Base-by-base conservation (phyloP, 2,113 vertebrate genomes). In the Candoia aspera region DNA sequence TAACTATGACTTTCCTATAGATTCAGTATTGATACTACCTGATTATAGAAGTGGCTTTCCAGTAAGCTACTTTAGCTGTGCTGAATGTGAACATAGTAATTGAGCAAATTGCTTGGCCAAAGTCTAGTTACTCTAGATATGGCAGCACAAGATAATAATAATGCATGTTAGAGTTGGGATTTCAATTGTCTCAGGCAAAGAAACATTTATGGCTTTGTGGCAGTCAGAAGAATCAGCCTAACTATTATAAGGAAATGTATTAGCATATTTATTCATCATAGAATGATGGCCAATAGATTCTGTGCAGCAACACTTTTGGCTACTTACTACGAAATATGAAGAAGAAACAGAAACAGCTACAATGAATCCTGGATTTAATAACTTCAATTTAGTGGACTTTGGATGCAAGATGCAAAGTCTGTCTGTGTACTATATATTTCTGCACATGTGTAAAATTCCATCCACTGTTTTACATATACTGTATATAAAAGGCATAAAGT, bases 301-400 rank as follows among this genome's bases (percentile, higher is more conserved):
- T 3, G 0, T 0, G 53, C 37, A 0, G 0, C 11, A 0, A 0
- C 85, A 19, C 62, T n/a, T 23, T 53, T 46, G 46, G 10, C 54
- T 91, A 0, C 42, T 87, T 88, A 1, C 0, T 8, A 5, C 1
- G 0, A 19, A 3, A 91, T 94, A 90, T 24, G 68, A 85, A 4
- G 54, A 88, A 26, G 60, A 53, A 24, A 87, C 9, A 68, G 17
- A 26, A 46, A 33, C 33, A 21, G 73, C 17, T 79, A 79, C 33
- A 79, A 79, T 42, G 15, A 79, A 42, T 79, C 33, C 73, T 49
- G 9, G 33, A 37, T 79, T 79, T 79, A 79, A 37, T 37, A 79
- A 37, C 17, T 79, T 79, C 17, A 42, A 9, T 79, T 79, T 79
- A 37, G 73, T 33, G 37, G 73, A 79, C 33, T 79, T 79, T 79